Percentiles rank a stretch among this genome's conserved stretches.
These are phyloP conservation scores for Ornithoptera priamus DNA, from an alignment of 2,888 invertebrate species.

Conservation along the genomic window DNA sequence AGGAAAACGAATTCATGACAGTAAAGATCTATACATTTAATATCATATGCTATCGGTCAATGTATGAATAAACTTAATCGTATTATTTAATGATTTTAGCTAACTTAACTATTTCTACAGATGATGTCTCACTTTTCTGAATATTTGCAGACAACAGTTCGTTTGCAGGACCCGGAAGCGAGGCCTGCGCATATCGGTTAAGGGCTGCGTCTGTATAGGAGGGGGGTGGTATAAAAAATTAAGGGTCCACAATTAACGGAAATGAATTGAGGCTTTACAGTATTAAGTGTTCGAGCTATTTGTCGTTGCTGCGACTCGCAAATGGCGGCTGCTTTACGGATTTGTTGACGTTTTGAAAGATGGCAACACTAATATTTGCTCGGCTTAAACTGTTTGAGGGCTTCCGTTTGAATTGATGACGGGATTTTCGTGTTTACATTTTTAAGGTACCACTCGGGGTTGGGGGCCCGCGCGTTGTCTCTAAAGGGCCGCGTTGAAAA, in stretches of 20 bases:
- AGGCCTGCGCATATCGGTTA: slow-evolving; percentile 5
- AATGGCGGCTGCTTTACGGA: slow-evolving; percentile 40
- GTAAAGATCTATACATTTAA: too few species aligned
- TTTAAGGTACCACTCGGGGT: slow-evolving; percentile 22
- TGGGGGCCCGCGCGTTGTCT: neutral
- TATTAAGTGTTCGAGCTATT: slow-evolving; percentile 52
- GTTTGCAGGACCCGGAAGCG: too few species aligned
- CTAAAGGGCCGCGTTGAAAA: neutral
- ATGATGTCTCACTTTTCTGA: too few species aligned
- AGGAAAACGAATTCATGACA: too few species aligned
- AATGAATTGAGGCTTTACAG: slow-evolving; percentile 63
- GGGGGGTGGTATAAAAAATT: slow-evolving; percentile 44
- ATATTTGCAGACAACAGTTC: too few species aligned
- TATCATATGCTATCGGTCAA: too few species aligned
- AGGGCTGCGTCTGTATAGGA: slow-evolving; percentile 24
- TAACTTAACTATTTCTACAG: too few species aligned
- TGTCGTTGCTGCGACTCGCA: slow-evolving; percentile 45
- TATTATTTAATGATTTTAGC: too few species aligned
- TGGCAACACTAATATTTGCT: slow-evolving; percentile 53
- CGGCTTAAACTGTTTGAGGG: slow-evolving; percentile 55
- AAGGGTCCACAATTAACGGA: slow-evolving; percentile 52
- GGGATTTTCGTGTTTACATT: slow-evolving; percentile 44
- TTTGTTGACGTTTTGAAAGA: slow-evolving; percentile 59
- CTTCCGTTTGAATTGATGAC: slow-evolving; percentile 43
- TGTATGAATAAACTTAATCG: too few species aligned